A percentile compares a stretch with the other conserved stretches of the same genome.
These are phyloP conservation scores for Acromyrmex heyeri DNA, from an alignment of 1,140 invertebrate genomes.

Conservation along the genomic window DNA sequence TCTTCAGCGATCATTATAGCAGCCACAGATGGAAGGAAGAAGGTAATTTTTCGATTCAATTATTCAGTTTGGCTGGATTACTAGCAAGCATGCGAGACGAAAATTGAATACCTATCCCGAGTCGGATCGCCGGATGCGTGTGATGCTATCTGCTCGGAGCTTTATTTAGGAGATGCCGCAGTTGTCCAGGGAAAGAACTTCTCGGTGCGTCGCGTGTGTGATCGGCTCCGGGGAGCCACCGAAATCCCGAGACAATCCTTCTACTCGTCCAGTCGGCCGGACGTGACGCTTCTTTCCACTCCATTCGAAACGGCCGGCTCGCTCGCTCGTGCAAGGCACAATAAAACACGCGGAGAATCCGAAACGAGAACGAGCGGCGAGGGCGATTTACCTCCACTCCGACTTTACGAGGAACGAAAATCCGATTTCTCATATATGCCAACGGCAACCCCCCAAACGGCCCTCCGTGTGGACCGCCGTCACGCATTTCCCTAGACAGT, in stretches of 20 bases:
- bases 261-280: conserved; percentile 50
- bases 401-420: conserved; percentile 51
- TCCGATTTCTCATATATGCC: conserved; percentile 56
- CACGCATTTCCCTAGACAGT: conserved; percentile 39
- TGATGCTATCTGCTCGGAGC: conserved; percentile 47
- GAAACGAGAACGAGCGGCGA: conserved; percentile 31
- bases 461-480: conserved; percentile 1
- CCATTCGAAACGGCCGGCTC: conserved; percentile 30
- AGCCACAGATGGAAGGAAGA: not conserved
- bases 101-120: conserved; percentile 48
- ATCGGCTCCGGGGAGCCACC: conserved; percentile 1
- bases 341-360: conserved; percentile 53
- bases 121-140: conserved; percentile 37
- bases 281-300: conserved; percentile 60
- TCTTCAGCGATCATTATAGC: not conserved
- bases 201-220: conserved; percentile 16
- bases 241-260: conserved; percentile 63
- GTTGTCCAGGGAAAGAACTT: not conserved
- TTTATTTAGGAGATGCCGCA: conserved; percentile 43
- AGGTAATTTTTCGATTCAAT: conserved; percentile 30
- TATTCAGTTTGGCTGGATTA: conserved; percentile 46
- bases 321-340: conserved; percentile 24
- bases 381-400: conserved; percentile 27
- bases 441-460: conserved; percentile 11
- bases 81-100: conserved; percentile 16